Percentiles rank a stretch among this genome's conserved stretches.
These are phyloP conservation scores for Lophotriccus pileatus DNA, from an alignment of 2,797 vertebrate genomes.

Conservation along the genomic window DNA sequence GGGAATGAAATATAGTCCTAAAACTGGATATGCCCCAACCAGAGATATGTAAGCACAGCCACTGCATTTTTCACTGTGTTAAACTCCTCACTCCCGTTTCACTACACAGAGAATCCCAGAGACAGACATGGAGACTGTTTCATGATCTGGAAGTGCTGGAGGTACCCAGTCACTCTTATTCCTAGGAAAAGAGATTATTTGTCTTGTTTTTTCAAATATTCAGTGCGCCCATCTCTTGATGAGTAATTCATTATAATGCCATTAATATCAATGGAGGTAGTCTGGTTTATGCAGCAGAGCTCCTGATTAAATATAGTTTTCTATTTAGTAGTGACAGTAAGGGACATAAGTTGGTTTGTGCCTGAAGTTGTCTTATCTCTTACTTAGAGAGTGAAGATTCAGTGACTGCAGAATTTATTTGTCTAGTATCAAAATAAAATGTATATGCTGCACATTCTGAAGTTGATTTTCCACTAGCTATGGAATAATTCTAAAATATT, in stretches of 20 bases:
- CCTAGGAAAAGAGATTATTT: neutral
- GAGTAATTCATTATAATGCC: neutral
- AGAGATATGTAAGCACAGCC: neutral
- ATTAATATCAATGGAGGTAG: neutral
- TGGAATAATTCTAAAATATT: neutral
- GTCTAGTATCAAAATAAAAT: neutral
- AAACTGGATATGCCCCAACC: neutral
- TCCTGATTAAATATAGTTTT: neutral
- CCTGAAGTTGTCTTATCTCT: neutral
- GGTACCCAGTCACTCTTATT: neutral
- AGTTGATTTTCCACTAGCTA: neutral
- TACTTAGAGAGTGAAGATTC: neutral
- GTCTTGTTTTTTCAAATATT: neutral
- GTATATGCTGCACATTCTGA: neutral
- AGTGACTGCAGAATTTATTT: neutral
- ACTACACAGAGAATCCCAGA: neutral
- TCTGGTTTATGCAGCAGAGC: neutral
- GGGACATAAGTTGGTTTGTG: neutral
- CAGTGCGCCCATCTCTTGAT: neutral
- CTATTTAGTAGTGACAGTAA: neutral
- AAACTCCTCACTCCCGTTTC: neutral
- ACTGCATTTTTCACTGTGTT: neutral
- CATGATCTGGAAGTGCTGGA: neutral
- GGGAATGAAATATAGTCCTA: neutral
- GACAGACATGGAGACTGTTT: neutral